phyloP scores from a whole-genome alignment of 2,113 vertebrate genomes.

The Ivindomyrus marchei region DNA sequence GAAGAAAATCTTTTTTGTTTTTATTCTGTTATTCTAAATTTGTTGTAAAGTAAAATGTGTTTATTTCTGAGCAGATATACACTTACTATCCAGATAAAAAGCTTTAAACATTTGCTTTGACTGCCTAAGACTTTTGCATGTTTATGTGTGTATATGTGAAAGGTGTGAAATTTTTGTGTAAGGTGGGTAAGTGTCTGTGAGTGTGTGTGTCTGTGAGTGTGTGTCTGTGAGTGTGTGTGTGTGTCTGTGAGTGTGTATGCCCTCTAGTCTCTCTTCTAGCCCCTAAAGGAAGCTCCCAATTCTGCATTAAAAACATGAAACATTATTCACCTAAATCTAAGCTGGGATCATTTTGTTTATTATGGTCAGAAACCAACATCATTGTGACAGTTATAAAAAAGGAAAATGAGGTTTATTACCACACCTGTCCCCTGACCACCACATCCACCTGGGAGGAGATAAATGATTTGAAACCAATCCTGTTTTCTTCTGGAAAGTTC shows the following conservation, averaged over 20 bases:
- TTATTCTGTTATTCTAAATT: not conserved
- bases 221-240: not conserved
- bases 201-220: not conserved
- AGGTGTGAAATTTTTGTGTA: not conserved
- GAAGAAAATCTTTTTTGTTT: not conserved
- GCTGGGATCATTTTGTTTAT: not conserved
- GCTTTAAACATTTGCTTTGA: not conserved
- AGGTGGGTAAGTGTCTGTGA: not conserved
- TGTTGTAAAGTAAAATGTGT: not conserved
- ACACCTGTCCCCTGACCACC: not conserved
- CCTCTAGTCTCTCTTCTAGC: not conserved
- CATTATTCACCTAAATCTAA: not conserved
- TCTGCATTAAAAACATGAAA: not conserved
- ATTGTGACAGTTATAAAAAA: not conserved
- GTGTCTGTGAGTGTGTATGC: not conserved
- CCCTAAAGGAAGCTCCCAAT: not conserved
- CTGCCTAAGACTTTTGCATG: not conserved
- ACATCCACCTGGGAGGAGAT: constrained; percentile 7
- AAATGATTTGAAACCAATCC: constrained; percentile 6
- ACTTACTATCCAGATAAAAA: not conserved
- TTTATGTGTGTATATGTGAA: not conserved
- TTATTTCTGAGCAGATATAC: not conserved
- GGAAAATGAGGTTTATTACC: constrained; percentile 4
- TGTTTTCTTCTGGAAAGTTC: constrained; percentile 3
- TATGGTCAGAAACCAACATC: not conserved